Evolutionary conservation across 2,113 vertebrate genomes (phyloP).

Genomic region (Pao palembangensis): DNA sequence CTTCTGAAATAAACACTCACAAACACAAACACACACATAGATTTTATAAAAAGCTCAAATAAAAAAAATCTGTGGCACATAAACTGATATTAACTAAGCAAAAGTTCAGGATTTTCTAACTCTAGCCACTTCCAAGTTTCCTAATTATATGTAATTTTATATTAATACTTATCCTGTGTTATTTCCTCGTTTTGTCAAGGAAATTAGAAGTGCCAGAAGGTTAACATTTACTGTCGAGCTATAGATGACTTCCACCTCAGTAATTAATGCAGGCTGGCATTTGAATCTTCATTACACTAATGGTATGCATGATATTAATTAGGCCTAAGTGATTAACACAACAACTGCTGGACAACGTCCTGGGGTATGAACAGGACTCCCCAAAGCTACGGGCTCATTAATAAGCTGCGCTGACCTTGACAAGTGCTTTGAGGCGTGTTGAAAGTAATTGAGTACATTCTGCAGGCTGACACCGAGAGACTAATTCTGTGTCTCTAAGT

Average conservation of each 20-base stretch:
- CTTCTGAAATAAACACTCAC: conserved; percentile 14
- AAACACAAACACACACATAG: not conserved
- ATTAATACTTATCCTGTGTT: not conserved
- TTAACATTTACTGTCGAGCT: conserved; percentile 56
- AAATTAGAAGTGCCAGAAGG: conserved; percentile 50
- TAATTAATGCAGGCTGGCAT: conserved; percentile 72
- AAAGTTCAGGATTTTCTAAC: no score
- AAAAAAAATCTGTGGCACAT: no score
- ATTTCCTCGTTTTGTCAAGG: conserved; percentile 23
- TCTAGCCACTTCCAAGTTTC: not conserved
- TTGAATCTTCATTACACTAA: conserved; percentile 74
- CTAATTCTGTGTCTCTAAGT: not conserved
- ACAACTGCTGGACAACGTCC: conserved; percentile 68
- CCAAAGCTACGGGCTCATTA: conserved; percentile 61
- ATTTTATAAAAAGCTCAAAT: no score
- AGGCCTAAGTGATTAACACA: conserved; percentile 73
- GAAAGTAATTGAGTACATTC: conserved; percentile 42
- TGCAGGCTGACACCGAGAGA: conserved; percentile 14
- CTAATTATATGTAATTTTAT: not conserved
- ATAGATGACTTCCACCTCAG: conserved; percentile 52
- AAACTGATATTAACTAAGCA: no score
- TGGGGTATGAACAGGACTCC: conserved; percentile 55
- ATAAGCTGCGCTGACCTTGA: conserved; percentile 68
- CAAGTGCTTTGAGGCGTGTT: conserved; percentile 31
- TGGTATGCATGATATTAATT: conserved; percentile 78